A percentile compares a stretch with the other conserved stretches of the same genome.
Conservation (phyloP, 2,797 vertebrate genomes). For the Pseudopleuronectes americanus region DNA sequence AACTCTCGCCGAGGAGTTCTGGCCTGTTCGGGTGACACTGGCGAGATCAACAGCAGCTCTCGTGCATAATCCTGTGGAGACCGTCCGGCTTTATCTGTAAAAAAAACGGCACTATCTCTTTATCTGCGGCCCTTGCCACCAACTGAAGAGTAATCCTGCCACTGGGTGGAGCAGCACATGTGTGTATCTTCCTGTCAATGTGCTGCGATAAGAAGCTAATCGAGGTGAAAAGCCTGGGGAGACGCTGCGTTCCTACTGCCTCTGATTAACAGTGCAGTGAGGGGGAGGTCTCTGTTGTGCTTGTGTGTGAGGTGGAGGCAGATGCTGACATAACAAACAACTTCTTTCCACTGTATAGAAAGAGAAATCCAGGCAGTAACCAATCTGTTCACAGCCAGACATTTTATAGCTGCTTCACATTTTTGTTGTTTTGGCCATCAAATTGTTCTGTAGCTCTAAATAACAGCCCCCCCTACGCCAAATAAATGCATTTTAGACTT, state of each 20-base stretch:
- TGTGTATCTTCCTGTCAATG: constrained; percentile 43
- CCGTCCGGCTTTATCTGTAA: constrained; percentile 14
- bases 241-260: constrained; percentile 34
- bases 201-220: constrained; percentile 52
- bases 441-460: no score
- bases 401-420: no score
- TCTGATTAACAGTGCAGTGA: constrained; percentile 50
- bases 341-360: constrained; percentile 9
- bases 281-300: constrained; percentile 21
- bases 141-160: constrained; percentile 31
- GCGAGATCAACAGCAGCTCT: constrained; percentile 5
- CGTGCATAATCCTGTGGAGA: background rate
- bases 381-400: background rate
- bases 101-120: constrained; percentile 29
- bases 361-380: constrained; percentile 17
- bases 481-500: no score
- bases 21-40: constrained; percentile 1
- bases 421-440: no score
- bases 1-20: background rate
- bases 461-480: no score
- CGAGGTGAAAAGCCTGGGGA: constrained; percentile 33
- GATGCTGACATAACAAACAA: constrained; percentile 23
- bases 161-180: constrained; percentile 20
- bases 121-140: constrained; percentile 31
- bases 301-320: constrained; percentile 20